These are phyloP conservation scores for Thripadectes ignobilis DNA, from an alignment of 2,797 vertebrate species.

Conservation along the genomic window DNA sequence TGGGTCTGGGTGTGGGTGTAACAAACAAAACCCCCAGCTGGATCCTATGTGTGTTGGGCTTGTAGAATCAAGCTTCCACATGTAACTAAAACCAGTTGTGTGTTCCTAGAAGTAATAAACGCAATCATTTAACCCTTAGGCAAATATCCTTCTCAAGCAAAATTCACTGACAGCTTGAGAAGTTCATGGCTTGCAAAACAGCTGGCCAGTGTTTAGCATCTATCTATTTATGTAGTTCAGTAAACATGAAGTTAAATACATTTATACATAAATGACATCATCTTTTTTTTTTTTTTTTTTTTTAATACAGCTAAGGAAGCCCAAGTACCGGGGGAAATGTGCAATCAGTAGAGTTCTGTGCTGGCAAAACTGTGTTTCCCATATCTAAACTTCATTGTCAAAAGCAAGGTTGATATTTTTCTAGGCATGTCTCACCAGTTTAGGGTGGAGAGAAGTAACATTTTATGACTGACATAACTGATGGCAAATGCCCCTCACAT, in stretches of 20 bases:
- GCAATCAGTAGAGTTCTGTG: neutral
- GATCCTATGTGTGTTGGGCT: neutral
- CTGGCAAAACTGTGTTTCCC: neutral
- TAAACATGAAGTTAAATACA: neutral
- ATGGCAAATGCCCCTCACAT: neutral
- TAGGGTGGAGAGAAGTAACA: neutral
- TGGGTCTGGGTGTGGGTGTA: no score
- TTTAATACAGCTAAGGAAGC: neutral
- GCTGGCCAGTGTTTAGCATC: neutral
- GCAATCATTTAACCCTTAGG: neutral
- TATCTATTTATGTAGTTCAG: neutral
- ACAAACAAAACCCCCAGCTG: neutral
- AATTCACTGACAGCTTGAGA: neutral
- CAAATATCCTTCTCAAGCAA: neutral
- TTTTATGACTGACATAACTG: neutral
- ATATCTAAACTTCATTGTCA: neutral
- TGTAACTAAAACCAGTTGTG: neutral
- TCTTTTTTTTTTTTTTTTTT: neutral
- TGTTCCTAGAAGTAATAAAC: neutral
- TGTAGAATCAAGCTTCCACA: neutral
- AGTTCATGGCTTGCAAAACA: neutral
- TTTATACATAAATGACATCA: neutral
- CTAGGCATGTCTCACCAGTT: neutral
- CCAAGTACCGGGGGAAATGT: neutral
- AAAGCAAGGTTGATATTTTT: neutral